Evolutionary conservation across 2,888 invertebrate genomes (phyloP).

Genomic region (Sinodicranocentrus sp.): DNA sequence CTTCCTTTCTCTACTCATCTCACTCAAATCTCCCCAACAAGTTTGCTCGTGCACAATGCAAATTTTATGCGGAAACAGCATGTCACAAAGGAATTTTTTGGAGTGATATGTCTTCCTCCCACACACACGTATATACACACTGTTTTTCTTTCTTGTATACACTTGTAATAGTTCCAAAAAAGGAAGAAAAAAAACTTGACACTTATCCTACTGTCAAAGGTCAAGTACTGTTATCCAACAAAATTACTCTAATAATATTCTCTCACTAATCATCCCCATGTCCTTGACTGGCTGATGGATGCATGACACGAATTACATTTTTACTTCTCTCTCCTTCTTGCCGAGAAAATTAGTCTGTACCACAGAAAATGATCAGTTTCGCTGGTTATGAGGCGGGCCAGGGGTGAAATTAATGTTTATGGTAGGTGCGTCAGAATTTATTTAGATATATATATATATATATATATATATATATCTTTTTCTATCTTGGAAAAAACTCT

Average conservation of each 20-base stretch:
- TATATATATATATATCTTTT: too few relatives aligned
- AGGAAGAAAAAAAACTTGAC: neutral
- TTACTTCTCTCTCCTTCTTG: neutral
- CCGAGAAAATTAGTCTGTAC: neutral
- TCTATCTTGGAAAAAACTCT: too few relatives aligned
- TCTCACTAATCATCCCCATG: neutral
- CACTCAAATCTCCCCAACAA: constrained; percentile 61
- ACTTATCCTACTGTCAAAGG: constrained; percentile 26
- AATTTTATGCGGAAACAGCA: constrained; percentile 41
- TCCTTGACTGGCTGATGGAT: neutral
- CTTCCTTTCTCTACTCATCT: constrained; percentile 49
- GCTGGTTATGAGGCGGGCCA: neutral
- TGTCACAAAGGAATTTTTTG: constrained; percentile 15
- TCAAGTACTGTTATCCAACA: constrained; percentile 18
- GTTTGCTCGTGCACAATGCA: constrained; percentile 48
- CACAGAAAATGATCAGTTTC: neutral
- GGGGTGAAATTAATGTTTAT: too few relatives aligned
- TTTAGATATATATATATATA: too few relatives aligned
- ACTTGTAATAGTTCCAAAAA: too few relatives aligned
- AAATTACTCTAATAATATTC: too few relatives aligned
- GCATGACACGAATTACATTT: neutral
- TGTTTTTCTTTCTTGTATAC: neutral
- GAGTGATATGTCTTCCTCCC: constrained; percentile 1
- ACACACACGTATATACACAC: neutral
- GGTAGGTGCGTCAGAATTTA: too few relatives aligned